Evolutionary conservation across 2,888 invertebrate species (phyloP), one percentile per base, ranked within the genome.

Genomic region (Bhutanitis thaidina): DNA sequence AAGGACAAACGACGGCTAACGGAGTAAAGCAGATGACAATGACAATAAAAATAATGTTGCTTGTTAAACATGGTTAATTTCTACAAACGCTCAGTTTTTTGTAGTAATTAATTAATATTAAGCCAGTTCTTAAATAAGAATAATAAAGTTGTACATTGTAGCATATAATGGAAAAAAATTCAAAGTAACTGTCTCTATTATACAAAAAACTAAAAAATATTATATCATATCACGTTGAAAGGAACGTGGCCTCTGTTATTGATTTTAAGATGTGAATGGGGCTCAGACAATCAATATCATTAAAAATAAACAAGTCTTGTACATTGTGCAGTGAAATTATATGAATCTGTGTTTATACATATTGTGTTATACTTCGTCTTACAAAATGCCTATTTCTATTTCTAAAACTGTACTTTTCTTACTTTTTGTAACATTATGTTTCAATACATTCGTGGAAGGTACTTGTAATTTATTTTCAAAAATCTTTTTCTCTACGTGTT

Each of bases 1-100:
- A 59, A 72, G 67, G 67, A 65, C 67, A 67, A 65, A 67, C 1
- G 67, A 67, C 60, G 60, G 46, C 45, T 34, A 44, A 44, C 51
- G 45, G 41, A 45, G n/a, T n/a, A 1, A 7, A 5, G 35, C 46
- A 51, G 49, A 51, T 60, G 64, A 61, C 63, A 64, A 55, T 46
- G 52, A 52, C 51, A 51, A 62, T 58, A 61, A 50, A 52, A 39
- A 48, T 37, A 27, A 45, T 52, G 48, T 57, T 61, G 51, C 57
- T 37, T 41, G 7, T 16, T 43, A 34, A 12, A 13, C 1, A 34
- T 30, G 4, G 2, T 4, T 20, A 20, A 20, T 4, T 20, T 20
- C 20, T 20, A 20, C 20, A 2, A n/a, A n/a, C n/a, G n/a, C n/a
- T n/a, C n/a, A n/a, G n/a, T n/a, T n/a, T n/a, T n/a, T n/a, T n/a